Evolutionary conservation across 1,140 invertebrate genomes (phyloP), one percentile per base, ranked within the genome.

Genomic region (Venturia canescens): DNA sequence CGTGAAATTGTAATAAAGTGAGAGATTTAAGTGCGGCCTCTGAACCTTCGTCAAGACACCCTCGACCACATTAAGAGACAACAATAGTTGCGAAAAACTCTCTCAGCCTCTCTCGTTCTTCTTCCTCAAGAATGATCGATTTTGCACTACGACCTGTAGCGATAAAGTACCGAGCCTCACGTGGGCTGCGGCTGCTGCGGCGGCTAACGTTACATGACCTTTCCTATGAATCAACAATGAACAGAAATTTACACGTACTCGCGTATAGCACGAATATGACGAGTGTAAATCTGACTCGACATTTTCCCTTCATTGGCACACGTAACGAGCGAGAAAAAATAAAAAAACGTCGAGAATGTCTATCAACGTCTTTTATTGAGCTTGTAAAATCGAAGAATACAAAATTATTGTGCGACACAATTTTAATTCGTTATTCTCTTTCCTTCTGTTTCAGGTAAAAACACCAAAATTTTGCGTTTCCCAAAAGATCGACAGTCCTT

Each of bases 211-310:
- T 57, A 66, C 29, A 75, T 4, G 74, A 76, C 74, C 66, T 77
- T 77, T 77, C 60, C 75, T 66, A 77, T 66, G 60, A 77, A 77
- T 77, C 57, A 77, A 60, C 75, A 63, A 66, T 77, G 57, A 77
- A 66, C 29, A 77, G 26, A 77, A 66, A 77, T 77, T 77, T 77
- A 66, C 66, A 23, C 75, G 48, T 66, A 66, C 34, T 6, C 26
- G 48, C 23, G 38, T 60, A 66, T 27, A 66, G 57, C 75, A n/a
- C 53, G 50, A 7, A 76, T 18, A 77, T 60, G 75, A 77, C 57
- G 60, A 77, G 31, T 60, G 27, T 77, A 66, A 77, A 77, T 60
- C 75, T 60, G 72, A 15, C 72, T 76, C 18, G 50, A 21, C 21
- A 21, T 60, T 23, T 18, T 69, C 2, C 2, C 18, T 11, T 67